Conservation (phyloP, 2,888 invertebrate genomes). For the Synergus umbraculus region DNA sequence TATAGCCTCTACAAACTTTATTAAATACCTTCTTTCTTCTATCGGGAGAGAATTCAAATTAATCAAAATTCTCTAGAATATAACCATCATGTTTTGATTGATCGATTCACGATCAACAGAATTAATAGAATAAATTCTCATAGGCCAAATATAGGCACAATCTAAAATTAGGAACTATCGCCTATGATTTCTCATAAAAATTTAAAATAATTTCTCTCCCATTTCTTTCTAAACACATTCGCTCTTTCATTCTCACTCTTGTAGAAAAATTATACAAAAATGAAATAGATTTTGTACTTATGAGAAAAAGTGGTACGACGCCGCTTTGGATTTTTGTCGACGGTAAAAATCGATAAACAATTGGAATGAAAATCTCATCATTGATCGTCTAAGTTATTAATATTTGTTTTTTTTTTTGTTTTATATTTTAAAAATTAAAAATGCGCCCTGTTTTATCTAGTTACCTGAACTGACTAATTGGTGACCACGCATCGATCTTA, state of each 20-base stretch:
- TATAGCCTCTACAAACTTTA: conserved; percentile 65
- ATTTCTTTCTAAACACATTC: conserved; percentile 44
- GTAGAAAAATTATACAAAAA: conserved; percentile 63
- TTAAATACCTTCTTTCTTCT: conserved; percentile 33
- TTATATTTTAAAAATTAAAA: conserved; percentile 56
- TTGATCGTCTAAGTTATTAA: conserved; percentile 51
- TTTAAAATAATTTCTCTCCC: conserved; percentile 42
- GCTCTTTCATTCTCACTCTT: conserved; percentile 50
- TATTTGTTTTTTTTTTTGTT: conserved; percentile 40
- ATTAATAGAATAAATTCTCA: conserved; percentile 10
- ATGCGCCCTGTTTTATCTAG: conserved; percentile 46
- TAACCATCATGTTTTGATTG: not conserved
- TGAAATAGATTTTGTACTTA: conserved; percentile 57
- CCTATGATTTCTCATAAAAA: conserved; percentile 51
- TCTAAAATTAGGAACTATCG: conserved; percentile 41
- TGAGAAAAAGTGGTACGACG: conserved; percentile 58
- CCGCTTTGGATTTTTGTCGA: conserved; percentile 45
- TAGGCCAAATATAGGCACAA: conserved; percentile 45
- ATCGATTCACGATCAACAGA: not conserved
- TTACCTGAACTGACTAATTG: conserved; percentile 27
- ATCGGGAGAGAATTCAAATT: conserved; percentile 32
- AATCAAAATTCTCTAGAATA: not conserved
- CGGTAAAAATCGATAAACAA: conserved; percentile 62
- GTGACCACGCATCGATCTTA: conserved; percentile 32
- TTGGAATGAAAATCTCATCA: conserved; percentile 56